Percentiles rank a stretch among this genome's conserved stretches.
phyloP scores from a whole-genome alignment of 2,113 vertebrate genomes.

The Cranoglanis bouderius region DNA sequence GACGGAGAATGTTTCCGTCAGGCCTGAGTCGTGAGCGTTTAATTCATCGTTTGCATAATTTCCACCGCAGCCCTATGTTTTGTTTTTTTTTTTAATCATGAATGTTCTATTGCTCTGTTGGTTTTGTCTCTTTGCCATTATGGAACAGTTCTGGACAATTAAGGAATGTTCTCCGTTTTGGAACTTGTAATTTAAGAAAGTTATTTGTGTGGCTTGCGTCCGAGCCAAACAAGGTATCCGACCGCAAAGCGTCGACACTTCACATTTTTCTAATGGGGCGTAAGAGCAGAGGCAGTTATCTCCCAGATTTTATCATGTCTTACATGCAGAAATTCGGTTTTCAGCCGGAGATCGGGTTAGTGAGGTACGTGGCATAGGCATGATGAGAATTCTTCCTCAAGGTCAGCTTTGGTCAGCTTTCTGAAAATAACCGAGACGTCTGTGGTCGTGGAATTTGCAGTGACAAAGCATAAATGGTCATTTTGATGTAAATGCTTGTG shows the following conservation, averaged over 20 bases:
- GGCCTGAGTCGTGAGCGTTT: constrained; percentile 37
- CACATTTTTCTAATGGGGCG: constrained; percentile 29
- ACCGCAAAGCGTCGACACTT: constrained; percentile 11
- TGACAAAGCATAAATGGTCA: constrained; percentile 2
- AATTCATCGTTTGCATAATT: constrained; percentile 52
- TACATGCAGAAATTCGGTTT: neutral
- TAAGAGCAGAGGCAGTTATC: neutral
- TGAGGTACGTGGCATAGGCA: constrained; percentile 15
- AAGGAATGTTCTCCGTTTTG: constrained; percentile 71
- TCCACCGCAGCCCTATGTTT: constrained; percentile 41
- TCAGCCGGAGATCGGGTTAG: neutral
- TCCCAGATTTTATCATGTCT: neutral
- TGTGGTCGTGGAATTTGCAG: neutral
- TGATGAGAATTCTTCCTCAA: constrained; percentile 16
- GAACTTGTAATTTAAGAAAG: constrained; percentile 39
- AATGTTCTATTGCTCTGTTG: constrained; percentile 66
- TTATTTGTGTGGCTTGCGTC: constrained; percentile 38
- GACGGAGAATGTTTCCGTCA: constrained; percentile 33
- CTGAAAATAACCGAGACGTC: constrained; percentile 8
- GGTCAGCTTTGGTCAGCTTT: constrained; percentile 27
- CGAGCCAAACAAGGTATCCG: constrained; percentile 28
- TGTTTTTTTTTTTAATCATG: constrained; percentile 50
- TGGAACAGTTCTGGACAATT: constrained; percentile 74
- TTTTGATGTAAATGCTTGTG: neutral
- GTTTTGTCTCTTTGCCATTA: constrained; percentile 59